Conservation (phyloP, 2,113 vertebrate species). For the zebrafish (Danio rerio) region DNA sequence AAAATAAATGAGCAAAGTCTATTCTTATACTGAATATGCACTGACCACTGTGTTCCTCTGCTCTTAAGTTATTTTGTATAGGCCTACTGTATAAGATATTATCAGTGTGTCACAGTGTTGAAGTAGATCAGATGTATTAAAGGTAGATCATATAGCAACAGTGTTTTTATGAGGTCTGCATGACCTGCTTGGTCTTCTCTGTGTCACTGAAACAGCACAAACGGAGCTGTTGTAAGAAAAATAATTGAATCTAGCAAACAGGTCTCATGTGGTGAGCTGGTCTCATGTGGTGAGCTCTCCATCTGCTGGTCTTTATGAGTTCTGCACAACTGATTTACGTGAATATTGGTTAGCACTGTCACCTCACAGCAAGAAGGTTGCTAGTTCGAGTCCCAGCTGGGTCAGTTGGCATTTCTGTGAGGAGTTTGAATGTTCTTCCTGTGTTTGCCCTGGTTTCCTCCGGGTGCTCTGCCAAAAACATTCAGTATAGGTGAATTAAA, state of each 20-base stretch:
- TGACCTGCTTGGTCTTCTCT: constrained; percentile 31
- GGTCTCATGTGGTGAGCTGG: background rate
- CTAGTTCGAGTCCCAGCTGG: too few relatives aligned
- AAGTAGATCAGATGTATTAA: constrained; percentile 9
- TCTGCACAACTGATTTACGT: background rate
- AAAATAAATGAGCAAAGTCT: constrained; percentile 54
- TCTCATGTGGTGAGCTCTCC: constrained; percentile 18
- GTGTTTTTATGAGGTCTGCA: constrained; percentile 9
- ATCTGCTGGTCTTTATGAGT: constrained; percentile 27
- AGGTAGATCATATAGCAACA: constrained; percentile 11
- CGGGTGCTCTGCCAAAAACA: too few relatives aligned
- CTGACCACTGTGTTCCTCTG: constrained; percentile 38
- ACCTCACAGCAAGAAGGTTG: too few relatives aligned
- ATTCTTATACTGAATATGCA: constrained; percentile 47
- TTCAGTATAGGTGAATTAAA: too few relatives aligned
- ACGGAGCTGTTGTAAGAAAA: constrained; percentile 4
- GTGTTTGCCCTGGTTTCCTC: too few relatives aligned
- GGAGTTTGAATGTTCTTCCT: too few relatives aligned
- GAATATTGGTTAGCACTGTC: background rate
- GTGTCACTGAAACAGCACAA: constrained; percentile 37
- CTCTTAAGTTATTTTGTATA: constrained; percentile 28
- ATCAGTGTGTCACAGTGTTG: constrained; percentile 6
- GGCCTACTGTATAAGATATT: background rate
- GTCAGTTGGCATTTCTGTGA: too few relatives aligned
- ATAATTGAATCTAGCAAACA: constrained; percentile 9